These are phyloP conservation scores for Nudaria mundana DNA, from an alignment of 2,888 invertebrate genomes.

Conservation along the genomic window DNA sequence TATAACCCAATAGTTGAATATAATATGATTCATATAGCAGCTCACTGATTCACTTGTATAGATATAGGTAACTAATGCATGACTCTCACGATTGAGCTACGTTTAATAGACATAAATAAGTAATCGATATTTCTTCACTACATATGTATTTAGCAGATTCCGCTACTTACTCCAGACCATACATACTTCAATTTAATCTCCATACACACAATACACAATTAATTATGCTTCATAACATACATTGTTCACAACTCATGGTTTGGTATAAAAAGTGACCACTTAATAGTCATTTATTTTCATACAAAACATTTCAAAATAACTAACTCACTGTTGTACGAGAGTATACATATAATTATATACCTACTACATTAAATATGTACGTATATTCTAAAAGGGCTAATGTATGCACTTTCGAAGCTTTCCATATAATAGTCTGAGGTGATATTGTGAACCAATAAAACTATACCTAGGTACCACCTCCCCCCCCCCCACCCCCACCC, in stretches of 20 bases:
- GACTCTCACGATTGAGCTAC: constrained; percentile 57
- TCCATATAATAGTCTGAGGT: too few species aligned
- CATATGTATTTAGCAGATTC: constrained; percentile 21
- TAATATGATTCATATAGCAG: constrained; percentile 23
- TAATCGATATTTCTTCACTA: constrained; percentile 45
- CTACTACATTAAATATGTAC: too few species aligned
- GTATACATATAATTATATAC: too few species aligned
- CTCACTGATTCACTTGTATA: constrained; percentile 33
- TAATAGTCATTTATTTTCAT: constrained; percentile 66
- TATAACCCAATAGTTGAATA: constrained; percentile 21
- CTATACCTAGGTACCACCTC: too few species aligned
- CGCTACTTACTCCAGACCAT: constrained; percentile 24
- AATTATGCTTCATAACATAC: constrained; percentile 8
- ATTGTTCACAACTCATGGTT: too few species aligned
- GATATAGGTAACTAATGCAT: constrained; percentile 36
- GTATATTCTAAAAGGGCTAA: too few species aligned
- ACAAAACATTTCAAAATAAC: constrained; percentile 42
- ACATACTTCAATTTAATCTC: constrained; percentile 11
- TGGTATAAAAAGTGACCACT: constrained; percentile 38
- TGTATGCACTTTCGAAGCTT: too few species aligned
- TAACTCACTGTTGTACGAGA: too few species aligned
- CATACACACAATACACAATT: constrained; percentile 19
- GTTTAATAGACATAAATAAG: constrained; percentile 56
- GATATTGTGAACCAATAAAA: too few species aligned
- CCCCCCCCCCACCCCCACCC: too few species aligned